Percentiles rank a stretch among this genome's conserved stretches.
Conservation (phyloP, 2,888 invertebrate genomes). For the Graphium colonna region DNA sequence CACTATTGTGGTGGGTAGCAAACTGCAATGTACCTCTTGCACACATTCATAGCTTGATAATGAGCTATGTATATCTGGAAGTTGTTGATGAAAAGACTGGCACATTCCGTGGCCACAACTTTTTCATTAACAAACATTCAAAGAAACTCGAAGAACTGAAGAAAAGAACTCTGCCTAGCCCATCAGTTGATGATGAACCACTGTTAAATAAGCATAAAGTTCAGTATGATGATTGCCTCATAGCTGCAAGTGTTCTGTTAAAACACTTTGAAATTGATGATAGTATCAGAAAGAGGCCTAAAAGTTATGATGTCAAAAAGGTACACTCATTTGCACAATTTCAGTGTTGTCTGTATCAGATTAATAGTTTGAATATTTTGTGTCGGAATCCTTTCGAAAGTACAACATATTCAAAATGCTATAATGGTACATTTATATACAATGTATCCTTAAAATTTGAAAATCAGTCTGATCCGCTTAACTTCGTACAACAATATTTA, state of each 20-base stretch:
- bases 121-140: slow-evolving; percentile 69
- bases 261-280: slow-evolving; percentile 80
- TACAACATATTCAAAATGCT: slow-evolving; percentile 81
- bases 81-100: slow-evolving; percentile 80
- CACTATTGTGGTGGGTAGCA: slow-evolving; percentile 81
- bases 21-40: slow-evolving; percentile 58
- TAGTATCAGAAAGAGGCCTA: slow-evolving; percentile 73
- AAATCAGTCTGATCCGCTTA: slow-evolving; percentile 72
- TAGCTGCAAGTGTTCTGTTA: slow-evolving; percentile 79
- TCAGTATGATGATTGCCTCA: slow-evolving; percentile 77
- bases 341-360: slow-evolving; percentile 81
- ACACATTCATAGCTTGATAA: slow-evolving; percentile 79
- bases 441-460: slow-evolving; percentile 84
- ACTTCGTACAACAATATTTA: slow-evolving; percentile 75
- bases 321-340: slow-evolving; percentile 84
- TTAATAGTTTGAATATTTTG: slow-evolving; percentile 82
- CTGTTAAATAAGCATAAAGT: slow-evolving; percentile 72
- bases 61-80: slow-evolving; percentile 79
- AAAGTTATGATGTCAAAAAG: slow-evolving; percentile 75
- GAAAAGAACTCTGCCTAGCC: slow-evolving; percentile 28
- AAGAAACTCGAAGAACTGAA: slow-evolving; percentile 55
- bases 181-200: slow-evolving; percentile 42
- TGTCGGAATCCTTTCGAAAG: slow-evolving; percentile 80
- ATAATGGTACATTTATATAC: slow-evolving; percentile 88
- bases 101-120: slow-evolving; percentile 65